Evolutionary conservation across 1,140 invertebrate species (phyloP).

Genomic region (Tenebrio molitor): DNA sequence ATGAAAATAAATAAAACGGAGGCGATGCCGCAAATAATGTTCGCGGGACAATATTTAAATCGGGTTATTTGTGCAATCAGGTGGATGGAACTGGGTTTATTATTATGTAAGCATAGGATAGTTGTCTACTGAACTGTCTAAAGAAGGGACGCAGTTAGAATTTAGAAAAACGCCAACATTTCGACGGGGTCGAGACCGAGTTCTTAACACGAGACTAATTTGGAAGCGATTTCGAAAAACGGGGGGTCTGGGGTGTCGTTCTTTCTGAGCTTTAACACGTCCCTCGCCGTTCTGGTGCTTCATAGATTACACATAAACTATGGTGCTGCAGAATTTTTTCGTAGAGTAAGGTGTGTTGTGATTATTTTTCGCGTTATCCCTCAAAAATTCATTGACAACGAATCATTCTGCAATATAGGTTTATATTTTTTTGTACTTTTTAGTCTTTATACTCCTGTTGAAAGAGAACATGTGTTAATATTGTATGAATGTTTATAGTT

Average conservation of each 20-base stretch:
- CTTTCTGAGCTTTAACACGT: constrained; percentile 64
- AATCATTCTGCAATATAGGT: constrained; percentile 57
- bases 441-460: constrained; percentile 51
- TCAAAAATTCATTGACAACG: constrained; percentile 53
- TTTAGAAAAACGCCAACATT: constrained; percentile 54
- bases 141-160: constrained; percentile 63
- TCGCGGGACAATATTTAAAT: constrained; percentile 58
- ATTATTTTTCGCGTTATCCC: constrained; percentile 50
- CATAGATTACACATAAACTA: constrained; percentile 60
- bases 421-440: constrained; percentile 49
- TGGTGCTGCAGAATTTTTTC: constrained; percentile 64
- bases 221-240: constrained; percentile 11
- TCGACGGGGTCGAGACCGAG: constrained; percentile 11
- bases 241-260: constrained; percentile 39
- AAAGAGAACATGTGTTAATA: constrained; percentile 52
- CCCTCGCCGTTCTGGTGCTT: constrained; percentile 64
- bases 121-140: constrained; percentile 53
- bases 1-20: constrained; percentile 42
- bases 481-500: constrained; percentile 56
- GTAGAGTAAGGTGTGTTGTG: constrained; percentile 51
- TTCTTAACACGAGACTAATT: constrained; percentile 40
- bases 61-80: constrained; percentile 68
- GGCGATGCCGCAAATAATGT: constrained; percentile 13
- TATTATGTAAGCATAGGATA: constrained; percentile 56
- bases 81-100: constrained; percentile 64